Base-by-base conservation (phyloP, 2,888 invertebrate species). In the Aphelenchoides bicaudatus region DNA sequence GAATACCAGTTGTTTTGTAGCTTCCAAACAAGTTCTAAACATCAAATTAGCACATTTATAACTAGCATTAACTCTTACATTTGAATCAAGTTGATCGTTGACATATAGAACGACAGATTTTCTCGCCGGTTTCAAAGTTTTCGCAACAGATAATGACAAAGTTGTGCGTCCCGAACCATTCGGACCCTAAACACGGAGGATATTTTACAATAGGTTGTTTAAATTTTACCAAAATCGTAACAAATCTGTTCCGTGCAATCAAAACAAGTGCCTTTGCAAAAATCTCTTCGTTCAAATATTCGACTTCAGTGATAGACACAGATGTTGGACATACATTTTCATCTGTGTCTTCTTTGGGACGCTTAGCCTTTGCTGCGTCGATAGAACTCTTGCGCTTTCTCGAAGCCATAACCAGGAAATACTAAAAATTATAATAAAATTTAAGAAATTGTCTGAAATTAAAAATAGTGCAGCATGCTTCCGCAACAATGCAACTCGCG, bases 111-210 rank as follows among this genome's bases (percentile, higher is more conserved):
- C 89, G 61, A 38, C 28, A 13, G 37, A 16, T 13, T 13, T 51
- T 34, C 31, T 16, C 4, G 5, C 1, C 2, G 52, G 53, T 8
- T 39, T 90, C 90, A 1, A 89, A 65, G 87, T 82, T n/a, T 83
- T 81, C 0, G 92, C 91, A 59, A 93, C 82, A 80, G 90, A 87
- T 76, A 91, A 89, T 8, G 93, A 87, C 2, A 94, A 79, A 0
- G 87, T 86, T 0, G 94, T 92, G 83, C 98, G 98, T 1, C 96
- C 96, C 69, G 89, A 88, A 0, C 96, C 96, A 6, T 94, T 90
- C 0, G 90, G 88, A 0, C 93, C 93, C 65, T 65, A 25, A 57
- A 67, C 6, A 43, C 8, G 23, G 8, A 25, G 23, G 23, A 8
- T 10, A 8, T 10, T 21, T 10, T 19, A 43, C 10, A 6, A 8